Evolutionary conservation across 2,888 invertebrate genomes (phyloP), one percentile per base, ranked within the genome.

Genomic region (Cyclophora albipunctata): DNA sequence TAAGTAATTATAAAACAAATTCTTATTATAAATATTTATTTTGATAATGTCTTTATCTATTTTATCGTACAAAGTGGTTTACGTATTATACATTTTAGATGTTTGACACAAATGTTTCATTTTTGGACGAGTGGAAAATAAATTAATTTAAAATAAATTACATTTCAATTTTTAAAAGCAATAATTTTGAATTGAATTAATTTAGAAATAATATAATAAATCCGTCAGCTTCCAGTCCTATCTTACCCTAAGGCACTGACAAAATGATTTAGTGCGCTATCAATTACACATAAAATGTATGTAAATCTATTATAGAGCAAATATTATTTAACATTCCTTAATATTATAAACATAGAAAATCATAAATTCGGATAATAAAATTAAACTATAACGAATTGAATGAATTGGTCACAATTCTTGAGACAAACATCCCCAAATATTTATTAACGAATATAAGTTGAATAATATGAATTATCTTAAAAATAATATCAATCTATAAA

Each of bases 31-130:
- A 60, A 59, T 58, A 56, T 60, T 84, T 84, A 82, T 84, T 84
- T 84, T 83, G 69, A 80, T 80, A 78, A 81, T 87, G 85, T 87
- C 84, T 87, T 87, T 81, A 81, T 82, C 76, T 82, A 81, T 80
- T 51, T 52, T 84, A 80, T 84, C 75, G 82, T 86, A 87, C 82
- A 85, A 84, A 84, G 78, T 80, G 75, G 71, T 83, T 84, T 84
- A 84, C 70, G 67, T 78, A 81, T 75, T 71, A 75, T 75, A 79
- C 71, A 52, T 58, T 54, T 52, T 51, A 74, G 77, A 82, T 73
- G 73, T 84, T 84, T 82, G 83, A 84, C 84, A 82, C 81, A 75
- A 5, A 72, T 71, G 68, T 70, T 78, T 69, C 58, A 69, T 62
- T 64, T 60, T 62, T 63, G 59, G 59, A 63, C 63, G 43, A 43